Evolutionary conservation across 2,797 vertebrate species (phyloP).

Genomic region (Pseudotriccus pelzelni): DNA sequence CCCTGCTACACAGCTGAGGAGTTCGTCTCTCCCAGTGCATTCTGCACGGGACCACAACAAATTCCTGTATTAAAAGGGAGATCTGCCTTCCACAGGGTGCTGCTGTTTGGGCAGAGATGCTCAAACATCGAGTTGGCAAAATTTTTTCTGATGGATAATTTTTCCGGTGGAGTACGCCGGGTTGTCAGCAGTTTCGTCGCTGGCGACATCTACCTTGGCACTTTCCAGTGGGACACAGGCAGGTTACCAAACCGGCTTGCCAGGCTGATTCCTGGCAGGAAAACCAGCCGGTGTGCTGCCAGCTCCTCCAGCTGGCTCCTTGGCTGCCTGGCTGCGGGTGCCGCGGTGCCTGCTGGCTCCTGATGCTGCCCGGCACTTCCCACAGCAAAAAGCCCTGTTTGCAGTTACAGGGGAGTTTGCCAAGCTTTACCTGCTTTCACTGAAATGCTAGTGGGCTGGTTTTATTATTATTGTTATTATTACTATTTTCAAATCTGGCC

Average conservation of each 20-base stretch:
- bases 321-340: neutral
- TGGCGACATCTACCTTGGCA: neutral
- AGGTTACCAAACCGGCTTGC: neutral
- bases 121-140: accelerated
- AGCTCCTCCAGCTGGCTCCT: neutral
- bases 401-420: neutral
- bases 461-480: neutral
- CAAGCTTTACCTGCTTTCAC: neutral
- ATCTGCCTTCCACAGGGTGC: neutral
- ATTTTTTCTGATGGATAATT: neutral
- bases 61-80: neutral
- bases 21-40: neutral
- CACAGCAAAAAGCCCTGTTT: neutral
- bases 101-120: accelerated
- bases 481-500: neutral
- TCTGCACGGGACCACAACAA: neutral
- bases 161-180: accelerated
- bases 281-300: neutral
- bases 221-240: neutral
- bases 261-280: neutral
- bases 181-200: neutral
- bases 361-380: neutral
- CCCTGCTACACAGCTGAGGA: neutral
- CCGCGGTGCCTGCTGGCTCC: neutral
- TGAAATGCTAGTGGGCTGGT: neutral